phyloP scores from a whole-genome alignment of 2,888 invertebrate species.

The Eupithecia insigniata region DNA sequence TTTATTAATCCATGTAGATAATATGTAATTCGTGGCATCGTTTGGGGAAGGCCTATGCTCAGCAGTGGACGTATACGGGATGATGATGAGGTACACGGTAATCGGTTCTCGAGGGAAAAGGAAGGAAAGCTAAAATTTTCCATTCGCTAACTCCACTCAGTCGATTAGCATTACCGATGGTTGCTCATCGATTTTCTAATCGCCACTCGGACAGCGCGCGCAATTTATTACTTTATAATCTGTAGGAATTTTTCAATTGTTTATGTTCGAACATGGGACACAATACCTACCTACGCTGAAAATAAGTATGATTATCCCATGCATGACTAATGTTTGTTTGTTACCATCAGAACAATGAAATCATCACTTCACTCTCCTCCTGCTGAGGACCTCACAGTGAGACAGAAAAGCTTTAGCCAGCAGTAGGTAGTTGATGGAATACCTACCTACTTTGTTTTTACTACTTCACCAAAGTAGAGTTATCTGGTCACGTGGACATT shows the following conservation, averaged over 20 bases:
- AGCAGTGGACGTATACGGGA: too few species aligned
- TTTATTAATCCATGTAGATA: too few species aligned
- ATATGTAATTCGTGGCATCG: too few species aligned
- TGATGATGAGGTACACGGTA: too few species aligned
- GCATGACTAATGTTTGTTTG: background rate
- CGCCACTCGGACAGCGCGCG: conserved; percentile 18
- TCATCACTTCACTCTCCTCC: background rate
- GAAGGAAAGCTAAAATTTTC: conserved; percentile 4
- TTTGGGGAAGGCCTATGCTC: too few species aligned
- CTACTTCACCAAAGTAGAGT: background rate
- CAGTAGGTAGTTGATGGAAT: background rate
- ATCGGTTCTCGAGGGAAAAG: background rate
- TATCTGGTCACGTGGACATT: background rate
- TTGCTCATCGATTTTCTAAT: conserved; percentile 37
- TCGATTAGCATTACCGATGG: conserved; percentile 21
- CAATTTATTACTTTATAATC: conserved; percentile 25
- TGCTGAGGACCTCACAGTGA: conserved; percentile 14
- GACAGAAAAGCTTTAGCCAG: conserved; percentile 1
- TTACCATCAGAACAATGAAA: background rate
- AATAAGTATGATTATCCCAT: background rate
- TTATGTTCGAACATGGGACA: background rate
- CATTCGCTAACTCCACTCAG: conserved; percentile 26
- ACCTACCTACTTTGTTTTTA: background rate
- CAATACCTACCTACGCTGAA: background rate
- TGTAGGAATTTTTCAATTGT: background rate